Evolutionary conservation across 2,888 invertebrate species (phyloP), one percentile per base, ranked within the genome.

Genomic region (Hydrotaea diabolus): DNA sequence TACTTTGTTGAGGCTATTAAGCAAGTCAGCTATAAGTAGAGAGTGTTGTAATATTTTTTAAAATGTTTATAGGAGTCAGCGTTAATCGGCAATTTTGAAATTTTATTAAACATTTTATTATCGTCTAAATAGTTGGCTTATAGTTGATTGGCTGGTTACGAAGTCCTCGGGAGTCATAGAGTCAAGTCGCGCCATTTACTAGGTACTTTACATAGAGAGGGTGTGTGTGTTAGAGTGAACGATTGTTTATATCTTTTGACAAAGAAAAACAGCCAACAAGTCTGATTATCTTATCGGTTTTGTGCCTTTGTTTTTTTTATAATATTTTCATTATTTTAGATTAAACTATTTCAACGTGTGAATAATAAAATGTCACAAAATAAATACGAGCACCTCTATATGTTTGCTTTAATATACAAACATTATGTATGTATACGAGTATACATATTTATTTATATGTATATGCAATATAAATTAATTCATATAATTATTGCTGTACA

Each of bases 271-370:
- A n/a, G 19, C 8, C 7, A 53, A 17, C 53, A 53, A 53, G 19
- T 21, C 46, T 55, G 23, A 53, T 9, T 73, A 79, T 79, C 72
- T 79, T 73, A 79, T 79, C 79, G 49, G 7, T 43, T 9, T 11
- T 13, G 9, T 43, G 43, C 43, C 2, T 31, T 15, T 53, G 19
- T 73, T n/a, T 59, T 55, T 64, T 77, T 66, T 13, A 62, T 64
- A 53, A 21, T 73, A 23, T 55, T 31, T 71, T 49, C 43, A 59
- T 80, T 66, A 31, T 69, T 19, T 69, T 49, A 80, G 75, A 71
- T 76, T 76, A 76, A 76, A 80, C 39, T 80, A 80, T 76, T 76
- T 13, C 19, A 26, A 55, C 15, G 31, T 31, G 31, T 31, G 0
- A n/a, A 53, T 11, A 13, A 71, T 26, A 21, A 26, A 71, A 69